Base-by-base conservation (phyloP, 37 sponge, comb jelly and placozoan genomes). In the Cliona cf. orientalis region DNA sequence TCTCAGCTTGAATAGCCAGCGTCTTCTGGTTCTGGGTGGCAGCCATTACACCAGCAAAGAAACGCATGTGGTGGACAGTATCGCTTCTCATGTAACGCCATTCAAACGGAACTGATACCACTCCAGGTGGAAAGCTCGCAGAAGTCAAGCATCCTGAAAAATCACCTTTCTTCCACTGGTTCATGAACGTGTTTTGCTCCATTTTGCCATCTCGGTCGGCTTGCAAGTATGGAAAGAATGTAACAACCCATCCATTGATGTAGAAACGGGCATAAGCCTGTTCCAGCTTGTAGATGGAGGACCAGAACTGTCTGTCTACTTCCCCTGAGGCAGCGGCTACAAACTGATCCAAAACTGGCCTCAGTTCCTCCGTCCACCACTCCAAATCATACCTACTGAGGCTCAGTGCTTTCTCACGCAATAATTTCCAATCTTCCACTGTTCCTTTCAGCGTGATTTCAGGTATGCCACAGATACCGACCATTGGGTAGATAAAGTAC, bases 391-490 rank as follows among this genome's bases (percentile, higher is more conserved):
- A 90, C 53, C 84, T 63, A 4, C 60, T 38, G 19, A 90, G 80
- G 26, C 36, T 28, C 22, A 46, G 34, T 7, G 70, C 84, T 46
- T 78, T 83, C n/a, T 84, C 75, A 22, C 70, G 73, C 2, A 90
- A 40, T 62, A 38, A n/a, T 42, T 65, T 70, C 90, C 90, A 90
- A 69, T 90, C 90, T 17, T 72, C 68, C 7, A 58, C 58, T 22
- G 90, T 79, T 1, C 90, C 90, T 45, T 79, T 75, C 21, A 90
- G 64, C 35, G 90, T 90, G 38, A 90, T 79, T 45, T 79, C 80
- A 26, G 90, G 90, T 32, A 90, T 80, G n/a, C 90, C 90, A 90
- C 90, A 90, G 0, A 36, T 2, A 35, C 72, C 57, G 6, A 22
- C 22, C 11, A 71, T 0, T 29, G 28, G 3, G 61, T 79, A 90